Conservation (phyloP, 2,888 invertebrate species). For the Phorcus lineatus region DNA sequence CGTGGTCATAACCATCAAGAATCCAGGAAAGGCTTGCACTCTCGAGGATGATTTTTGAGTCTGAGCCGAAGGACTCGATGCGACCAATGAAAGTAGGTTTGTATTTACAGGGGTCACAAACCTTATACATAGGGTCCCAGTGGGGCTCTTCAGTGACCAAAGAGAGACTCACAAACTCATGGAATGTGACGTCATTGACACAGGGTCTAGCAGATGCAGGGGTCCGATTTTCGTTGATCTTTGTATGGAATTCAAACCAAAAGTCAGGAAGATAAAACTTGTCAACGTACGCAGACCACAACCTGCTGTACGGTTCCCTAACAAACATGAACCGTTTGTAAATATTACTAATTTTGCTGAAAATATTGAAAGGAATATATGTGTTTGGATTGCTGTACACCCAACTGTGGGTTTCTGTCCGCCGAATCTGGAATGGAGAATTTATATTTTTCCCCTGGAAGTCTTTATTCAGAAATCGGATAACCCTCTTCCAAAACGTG, state of each 20-base stretch:
- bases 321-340: slow-evolving; percentile 14
- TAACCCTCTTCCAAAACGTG: slow-evolving; percentile 9
- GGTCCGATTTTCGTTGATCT: not conserved
- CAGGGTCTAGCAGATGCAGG: not conserved
- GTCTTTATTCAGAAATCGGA: slow-evolving; percentile 7
- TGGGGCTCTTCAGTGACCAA: not conserved
- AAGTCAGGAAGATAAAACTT: slow-evolving; percentile 14
- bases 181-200: not conserved
- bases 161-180: not conserved
- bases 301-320: not conserved
- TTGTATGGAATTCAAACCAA: not conserved
- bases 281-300: slow-evolving; percentile 11
- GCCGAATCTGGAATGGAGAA: not conserved
- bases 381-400: not conserved
- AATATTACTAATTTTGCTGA: not conserved
- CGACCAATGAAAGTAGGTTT: not conserved
- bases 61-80: not conserved
- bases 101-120: not conserved
- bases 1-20: not conserved
- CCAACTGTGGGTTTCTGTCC: not conserved
- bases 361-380: not conserved
- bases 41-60: not conserved
- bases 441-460: not conserved
- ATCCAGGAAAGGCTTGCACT: not conserved
- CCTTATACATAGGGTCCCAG: not conserved